Evolutionary conservation across 1,140 invertebrate species (phyloP).

Genomic region (Chlorops oryzae): DNA sequence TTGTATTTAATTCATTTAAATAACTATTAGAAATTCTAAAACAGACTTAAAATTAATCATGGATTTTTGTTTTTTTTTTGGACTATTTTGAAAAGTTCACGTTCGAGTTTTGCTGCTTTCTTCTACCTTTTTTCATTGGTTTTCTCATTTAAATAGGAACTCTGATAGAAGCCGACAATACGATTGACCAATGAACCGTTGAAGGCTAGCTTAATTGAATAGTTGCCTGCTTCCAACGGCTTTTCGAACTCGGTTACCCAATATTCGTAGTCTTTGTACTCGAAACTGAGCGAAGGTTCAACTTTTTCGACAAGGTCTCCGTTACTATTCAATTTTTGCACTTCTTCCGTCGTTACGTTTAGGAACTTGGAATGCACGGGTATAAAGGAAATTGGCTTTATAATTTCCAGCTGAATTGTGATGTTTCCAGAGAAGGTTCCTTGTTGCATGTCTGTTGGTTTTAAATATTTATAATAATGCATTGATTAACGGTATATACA

Average conservation of each 20-base stretch:
- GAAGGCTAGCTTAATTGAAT: conserved; percentile 61
- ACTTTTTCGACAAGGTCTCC: conserved; percentile 23
- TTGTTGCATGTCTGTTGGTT: conserved; percentile 62
- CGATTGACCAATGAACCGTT: conserved; percentile 59
- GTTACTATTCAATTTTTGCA: conserved; percentile 27
- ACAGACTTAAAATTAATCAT: too few relatives aligned
- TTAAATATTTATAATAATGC: too few relatives aligned
- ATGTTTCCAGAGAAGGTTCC: conserved; percentile 68
- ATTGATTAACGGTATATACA: too few relatives aligned
- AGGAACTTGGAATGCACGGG: conserved; percentile 62
- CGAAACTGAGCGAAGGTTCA: conserved; percentile 45
- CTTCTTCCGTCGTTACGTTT: conserved; percentile 30
- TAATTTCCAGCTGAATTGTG: conserved; percentile 60
- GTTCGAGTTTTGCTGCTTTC: too few relatives aligned
- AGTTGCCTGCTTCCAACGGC: conserved; percentile 54
- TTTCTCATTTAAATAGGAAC: conserved; percentile 59
- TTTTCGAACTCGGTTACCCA: conserved; percentile 56
- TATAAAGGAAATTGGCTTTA: conserved; percentile 56
- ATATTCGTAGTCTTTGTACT: conserved; percentile 58
- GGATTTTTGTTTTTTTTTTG: too few relatives aligned
- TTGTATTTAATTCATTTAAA: too few relatives aligned
- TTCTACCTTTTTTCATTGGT: conserved; percentile 57
- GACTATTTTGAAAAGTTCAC: too few relatives aligned
- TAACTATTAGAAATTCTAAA: too few relatives aligned
- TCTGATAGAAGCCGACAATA: conserved; percentile 75